phyloP scores from a whole-genome alignment of 2,113 vertebrate genomes.

The Dasyornis broadbenti region DNA sequence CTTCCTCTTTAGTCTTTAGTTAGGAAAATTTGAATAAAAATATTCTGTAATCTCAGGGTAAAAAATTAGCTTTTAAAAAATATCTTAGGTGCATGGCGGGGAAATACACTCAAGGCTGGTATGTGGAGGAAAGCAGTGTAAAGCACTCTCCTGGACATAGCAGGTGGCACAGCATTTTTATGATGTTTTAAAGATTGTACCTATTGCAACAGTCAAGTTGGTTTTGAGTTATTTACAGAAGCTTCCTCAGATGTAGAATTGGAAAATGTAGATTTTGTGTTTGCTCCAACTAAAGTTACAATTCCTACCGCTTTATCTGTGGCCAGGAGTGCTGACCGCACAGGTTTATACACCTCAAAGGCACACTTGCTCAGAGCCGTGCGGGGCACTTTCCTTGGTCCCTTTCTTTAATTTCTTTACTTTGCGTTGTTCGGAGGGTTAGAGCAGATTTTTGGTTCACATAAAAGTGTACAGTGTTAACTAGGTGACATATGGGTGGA shows the following conservation, averaged over 20 bases:
- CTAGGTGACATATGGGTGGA: constrained; percentile 83
- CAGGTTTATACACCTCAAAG: neutral
- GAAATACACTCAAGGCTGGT: neutral
- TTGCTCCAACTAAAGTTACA: neutral
- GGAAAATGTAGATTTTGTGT: neutral
- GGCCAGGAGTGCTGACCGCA: neutral
- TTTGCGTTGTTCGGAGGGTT: neutral
- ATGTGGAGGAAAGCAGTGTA: neutral
- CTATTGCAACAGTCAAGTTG: neutral
- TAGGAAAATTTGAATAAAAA: neutral
- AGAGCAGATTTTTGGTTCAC: constrained; percentile 64
- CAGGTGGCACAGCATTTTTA: neutral
- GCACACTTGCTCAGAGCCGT: neutral
- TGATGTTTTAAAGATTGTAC: neutral
- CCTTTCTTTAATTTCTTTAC: constrained; percentile 60
- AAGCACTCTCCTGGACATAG: neutral
- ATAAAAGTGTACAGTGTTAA: constrained; percentile 75
- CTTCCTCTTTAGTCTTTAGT: neutral
- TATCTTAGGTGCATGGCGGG: neutral
- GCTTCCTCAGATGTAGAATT: neutral
- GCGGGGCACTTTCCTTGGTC: neutral
- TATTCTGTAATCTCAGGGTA: neutral
- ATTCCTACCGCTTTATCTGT: neutral
- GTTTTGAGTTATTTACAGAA: neutral
- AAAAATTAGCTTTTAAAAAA: neutral